These are phyloP conservation scores for Poecile atricapillus DNA, from an alignment of 2,113 vertebrate genomes.

Conservation along the genomic window DNA sequence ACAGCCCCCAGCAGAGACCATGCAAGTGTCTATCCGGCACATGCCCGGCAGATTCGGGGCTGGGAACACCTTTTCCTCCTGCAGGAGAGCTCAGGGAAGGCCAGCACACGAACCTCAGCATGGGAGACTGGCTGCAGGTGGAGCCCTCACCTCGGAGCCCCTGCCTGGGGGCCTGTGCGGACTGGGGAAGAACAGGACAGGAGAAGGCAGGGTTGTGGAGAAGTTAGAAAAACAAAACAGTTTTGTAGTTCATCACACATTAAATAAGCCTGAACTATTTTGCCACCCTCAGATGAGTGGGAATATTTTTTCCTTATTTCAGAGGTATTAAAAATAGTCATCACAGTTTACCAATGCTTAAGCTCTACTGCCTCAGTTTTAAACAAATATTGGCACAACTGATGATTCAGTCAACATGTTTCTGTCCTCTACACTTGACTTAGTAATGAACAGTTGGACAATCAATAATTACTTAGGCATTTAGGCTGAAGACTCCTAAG, in stretches of 20 bases:
- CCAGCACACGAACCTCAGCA: fast-evolving
- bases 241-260: neutral
- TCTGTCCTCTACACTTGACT: neutral
- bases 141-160: neutral
- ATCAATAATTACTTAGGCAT: neutral
- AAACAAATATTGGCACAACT: neutral
- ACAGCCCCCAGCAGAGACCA: neutral
- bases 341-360: neutral
- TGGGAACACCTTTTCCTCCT: neutral
- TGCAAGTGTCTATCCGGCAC: neutral
- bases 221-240: neutral
- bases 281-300: conserved; percentile 15
- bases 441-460: neutral
- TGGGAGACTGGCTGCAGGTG: neutral
- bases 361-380: neutral
- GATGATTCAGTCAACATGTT: conserved; percentile 8
- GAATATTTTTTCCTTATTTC: conserved; percentile 8
- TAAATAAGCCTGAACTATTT: conserved; percentile 29
- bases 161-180: neutral
- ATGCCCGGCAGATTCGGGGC: neutral
- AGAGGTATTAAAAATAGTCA: conserved; percentile 47
- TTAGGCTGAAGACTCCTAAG: neutral
- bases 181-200: neutral
- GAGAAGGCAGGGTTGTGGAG: neutral
- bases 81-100: neutral